Percentiles rank a stretch among this genome's conserved stretches.
phyloP scores from a whole-genome alignment of 2,888 invertebrate species.

The Oscheius onirici region DNA sequence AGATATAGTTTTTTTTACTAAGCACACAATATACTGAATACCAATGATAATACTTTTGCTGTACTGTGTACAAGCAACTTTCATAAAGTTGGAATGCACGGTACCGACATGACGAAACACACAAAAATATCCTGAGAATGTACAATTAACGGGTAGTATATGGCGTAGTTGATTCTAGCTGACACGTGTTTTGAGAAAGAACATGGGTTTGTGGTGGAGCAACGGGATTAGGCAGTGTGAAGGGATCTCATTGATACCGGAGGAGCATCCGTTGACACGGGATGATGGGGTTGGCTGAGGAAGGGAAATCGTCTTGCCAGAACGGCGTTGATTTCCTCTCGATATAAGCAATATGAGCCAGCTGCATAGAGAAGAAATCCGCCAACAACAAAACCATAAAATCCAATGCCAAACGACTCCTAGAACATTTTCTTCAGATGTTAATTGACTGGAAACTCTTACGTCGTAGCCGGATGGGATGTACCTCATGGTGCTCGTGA shows the following conservation, averaged over 20 bases:
- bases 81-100: constrained; percentile 4
- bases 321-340: constrained; percentile 19
- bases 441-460: background rate
- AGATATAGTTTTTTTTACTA: background rate
- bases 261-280: constrained; percentile 10
- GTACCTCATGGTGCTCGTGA: constrained; percentile 1
- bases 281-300: constrained; percentile 11
- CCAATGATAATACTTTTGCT: constrained; percentile 27
- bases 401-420: constrained; percentile 25
- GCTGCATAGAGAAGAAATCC: constrained; percentile 1
- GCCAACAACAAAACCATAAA: constrained; percentile 17
- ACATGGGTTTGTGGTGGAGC: background rate
- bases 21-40: constrained; percentile 13
- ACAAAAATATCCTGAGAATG: constrained; percentile 11
- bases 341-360: constrained; percentile 16
- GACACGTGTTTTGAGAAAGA: constrained; percentile 25
- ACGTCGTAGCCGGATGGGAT: constrained; percentile 19
- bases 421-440: background rate
- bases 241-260: constrained; percentile 10
- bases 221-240: background rate
- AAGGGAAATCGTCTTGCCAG: constrained; percentile 9
- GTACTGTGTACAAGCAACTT: constrained; percentile 11
- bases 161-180: background rate
- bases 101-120: constrained; percentile 10
- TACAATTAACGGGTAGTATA: background rate